Evolutionary conservation across 1,140 invertebrate genomes (phyloP).

Genomic region (Zaprionus capensis): DNA sequence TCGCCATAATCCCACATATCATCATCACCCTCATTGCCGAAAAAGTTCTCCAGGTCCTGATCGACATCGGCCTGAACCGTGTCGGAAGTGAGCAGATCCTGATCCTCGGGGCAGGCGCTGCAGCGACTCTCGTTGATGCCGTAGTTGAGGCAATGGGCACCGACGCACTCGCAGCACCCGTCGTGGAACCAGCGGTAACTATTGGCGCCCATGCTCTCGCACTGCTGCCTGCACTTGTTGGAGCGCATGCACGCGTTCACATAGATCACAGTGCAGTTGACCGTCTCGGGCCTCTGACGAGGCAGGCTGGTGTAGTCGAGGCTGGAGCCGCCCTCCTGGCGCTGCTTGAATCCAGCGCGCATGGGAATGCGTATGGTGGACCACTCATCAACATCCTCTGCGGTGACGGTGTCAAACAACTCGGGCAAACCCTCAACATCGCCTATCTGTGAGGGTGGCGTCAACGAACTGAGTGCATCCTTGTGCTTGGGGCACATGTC

Average conservation of each 20-base stretch:
- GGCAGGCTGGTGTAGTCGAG: constrained; percentile 86
- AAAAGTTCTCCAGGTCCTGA: constrained; percentile 57
- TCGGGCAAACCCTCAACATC: constrained; percentile 93
- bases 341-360: constrained; percentile 58
- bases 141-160: constrained; percentile 94
- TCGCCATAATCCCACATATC: constrained; percentile 72
- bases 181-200: constrained; percentile 94
- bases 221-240: constrained; percentile 88
- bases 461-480: constrained; percentile 88
- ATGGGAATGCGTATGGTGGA: constrained; percentile 89
- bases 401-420: constrained; percentile 92
- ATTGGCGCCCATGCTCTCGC: constrained; percentile 82
- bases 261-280: constrained; percentile 97
- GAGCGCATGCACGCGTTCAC: constrained; percentile 95
- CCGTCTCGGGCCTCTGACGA: constrained; percentile 84
- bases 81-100: constrained; percentile 48
- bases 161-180: constrained; percentile 97
- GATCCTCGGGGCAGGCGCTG: constrained; percentile 72
- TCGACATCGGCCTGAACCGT: constrained; percentile 38
- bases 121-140: constrained; percentile 92
- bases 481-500: constrained; percentile 95
- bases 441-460: constrained; percentile 93
- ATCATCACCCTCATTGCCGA: constrained; percentile 63
- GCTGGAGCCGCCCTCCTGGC: constrained; percentile 44
- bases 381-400: constrained; percentile 91